Conservation (phyloP, 2,797 vertebrate species). For the Pempheris klunzingeri region DNA sequence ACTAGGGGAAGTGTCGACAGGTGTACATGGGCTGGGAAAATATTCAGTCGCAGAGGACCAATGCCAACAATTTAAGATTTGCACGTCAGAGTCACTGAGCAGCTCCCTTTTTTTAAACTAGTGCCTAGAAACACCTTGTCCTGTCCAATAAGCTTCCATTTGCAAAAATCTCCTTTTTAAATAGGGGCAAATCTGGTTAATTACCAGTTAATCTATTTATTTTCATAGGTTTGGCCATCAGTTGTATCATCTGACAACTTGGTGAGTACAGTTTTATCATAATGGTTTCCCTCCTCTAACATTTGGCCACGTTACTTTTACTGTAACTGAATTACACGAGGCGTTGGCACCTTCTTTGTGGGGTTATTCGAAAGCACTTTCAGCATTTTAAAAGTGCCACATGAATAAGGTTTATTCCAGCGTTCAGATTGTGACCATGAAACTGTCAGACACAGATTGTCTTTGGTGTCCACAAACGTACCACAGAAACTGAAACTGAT, state of each 20-base stretch:
- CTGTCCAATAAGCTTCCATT: background rate
- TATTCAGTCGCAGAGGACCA: background rate
- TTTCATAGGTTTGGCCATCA: background rate
- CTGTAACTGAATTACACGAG: background rate
- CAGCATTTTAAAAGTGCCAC: background rate
- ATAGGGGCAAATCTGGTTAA: background rate
- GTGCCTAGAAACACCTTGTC: background rate
- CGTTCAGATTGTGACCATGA: background rate
- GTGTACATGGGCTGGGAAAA: background rate
- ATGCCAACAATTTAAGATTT: background rate
- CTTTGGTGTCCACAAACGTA: constrained; percentile 63
- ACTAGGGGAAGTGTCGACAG: background rate
- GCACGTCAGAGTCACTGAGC: background rate
- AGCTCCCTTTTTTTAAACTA: background rate
- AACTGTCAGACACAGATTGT: constrained; percentile 37
- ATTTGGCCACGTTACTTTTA: constrained; percentile 1
- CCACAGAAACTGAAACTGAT: constrained; percentile 17
- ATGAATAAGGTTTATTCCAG: constrained; percentile 2
- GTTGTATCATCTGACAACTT: background rate
- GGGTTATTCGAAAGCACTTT: constrained; percentile 6
- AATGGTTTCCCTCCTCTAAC: background rate
- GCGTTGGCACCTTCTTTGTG: background rate
- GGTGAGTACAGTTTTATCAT: background rate
- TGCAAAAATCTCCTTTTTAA: background rate
- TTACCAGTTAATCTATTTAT: too few species aligned